Evolutionary conservation across 1,140 invertebrate genomes (phyloP).

Genomic region (Drosophila kepulauana): DNA sequence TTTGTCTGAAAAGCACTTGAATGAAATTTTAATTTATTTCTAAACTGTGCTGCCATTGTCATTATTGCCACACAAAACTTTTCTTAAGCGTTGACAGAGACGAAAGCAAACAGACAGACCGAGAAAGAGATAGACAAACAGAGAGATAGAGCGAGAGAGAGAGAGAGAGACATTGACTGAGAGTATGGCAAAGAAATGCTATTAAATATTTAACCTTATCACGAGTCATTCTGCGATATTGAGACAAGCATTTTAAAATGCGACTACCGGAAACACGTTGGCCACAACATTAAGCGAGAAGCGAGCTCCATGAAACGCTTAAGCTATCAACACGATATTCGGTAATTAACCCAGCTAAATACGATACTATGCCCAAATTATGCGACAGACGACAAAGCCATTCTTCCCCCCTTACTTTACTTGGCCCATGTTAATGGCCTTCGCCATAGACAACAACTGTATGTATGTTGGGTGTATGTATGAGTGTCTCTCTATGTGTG

Average conservation of each 20-base stretch:
- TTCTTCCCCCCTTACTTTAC: conserved; percentile 35
- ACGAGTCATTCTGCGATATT: conserved; percentile 52
- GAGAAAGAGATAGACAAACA: conserved; percentile 7
- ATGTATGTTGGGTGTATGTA: not conserved
- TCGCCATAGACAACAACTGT: conserved; percentile 24
- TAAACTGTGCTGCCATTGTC: conserved; percentile 66
- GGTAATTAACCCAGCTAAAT: conserved; percentile 82
- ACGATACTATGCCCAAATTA: conserved; percentile 68
- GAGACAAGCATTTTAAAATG: conserved; percentile 58
- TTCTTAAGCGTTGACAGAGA: conserved; percentile 60
- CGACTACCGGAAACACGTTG: conserved; percentile 45
- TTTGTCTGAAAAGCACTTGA: conserved; percentile 75
- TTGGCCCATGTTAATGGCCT: conserved; percentile 68
- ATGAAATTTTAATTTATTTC: conserved; percentile 84
- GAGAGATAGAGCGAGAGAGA: conserved; percentile 10
- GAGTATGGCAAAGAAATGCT: conserved; percentile 47
- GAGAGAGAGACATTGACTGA: conserved; percentile 47
- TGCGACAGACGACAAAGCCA: conserved; percentile 41
- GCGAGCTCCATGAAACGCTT: conserved; percentile 73
- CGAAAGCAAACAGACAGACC: conserved; percentile 29
- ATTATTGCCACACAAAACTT: conserved; percentile 62
- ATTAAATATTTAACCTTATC: conserved; percentile 82
- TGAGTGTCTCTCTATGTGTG: too few species aligned
- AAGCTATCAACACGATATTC: conserved; percentile 81
- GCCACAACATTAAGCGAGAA: conserved; percentile 60